Evolutionary conservation across 2,797 vertebrate genomes (phyloP).

Genomic region (Microtus obscurus): DNA sequence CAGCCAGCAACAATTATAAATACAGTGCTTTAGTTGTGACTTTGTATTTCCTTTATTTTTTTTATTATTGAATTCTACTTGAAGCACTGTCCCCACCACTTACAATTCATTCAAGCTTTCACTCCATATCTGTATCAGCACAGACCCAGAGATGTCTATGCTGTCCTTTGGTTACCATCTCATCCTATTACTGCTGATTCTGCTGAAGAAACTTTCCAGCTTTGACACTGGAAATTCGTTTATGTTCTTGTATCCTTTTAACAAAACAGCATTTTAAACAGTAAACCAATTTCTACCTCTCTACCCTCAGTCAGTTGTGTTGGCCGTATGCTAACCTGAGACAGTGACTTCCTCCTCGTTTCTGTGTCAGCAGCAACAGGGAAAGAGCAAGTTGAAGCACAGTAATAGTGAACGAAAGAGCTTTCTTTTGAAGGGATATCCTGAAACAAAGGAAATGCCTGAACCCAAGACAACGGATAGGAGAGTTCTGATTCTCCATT

Average conservation of each 20-base stretch:
- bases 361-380: constrained; percentile 66
- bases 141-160: constrained; percentile 4
- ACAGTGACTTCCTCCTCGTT: constrained; percentile 64
- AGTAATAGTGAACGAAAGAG: constrained; percentile 85
- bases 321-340: constrained; percentile 82
- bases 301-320: neutral
- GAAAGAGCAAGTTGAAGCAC: constrained; percentile 75
- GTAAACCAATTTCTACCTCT: neutral
- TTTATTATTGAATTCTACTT: constrained; percentile 56
- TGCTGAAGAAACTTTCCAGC: constrained; percentile 42
- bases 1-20: constrained; percentile 36
- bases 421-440: constrained; percentile 87
- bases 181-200: constrained; percentile 41
- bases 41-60: constrained; percentile 40
- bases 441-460: constrained; percentile 89
- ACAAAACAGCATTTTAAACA: constrained; percentile 57
- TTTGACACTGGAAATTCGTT: constrained; percentile 31
- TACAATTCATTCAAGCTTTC: constrained; percentile 41
- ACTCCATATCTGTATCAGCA: constrained; percentile 15
- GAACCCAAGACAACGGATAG: constrained; percentile 88
- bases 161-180: constrained; percentile 11
- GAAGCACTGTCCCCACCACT: neutral
- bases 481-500: constrained; percentile 83
- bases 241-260: neutral
- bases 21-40: neutral